Conservation (phyloP, 2,113 vertebrate genomes). For the Microtus ochrogaster region DNA sequence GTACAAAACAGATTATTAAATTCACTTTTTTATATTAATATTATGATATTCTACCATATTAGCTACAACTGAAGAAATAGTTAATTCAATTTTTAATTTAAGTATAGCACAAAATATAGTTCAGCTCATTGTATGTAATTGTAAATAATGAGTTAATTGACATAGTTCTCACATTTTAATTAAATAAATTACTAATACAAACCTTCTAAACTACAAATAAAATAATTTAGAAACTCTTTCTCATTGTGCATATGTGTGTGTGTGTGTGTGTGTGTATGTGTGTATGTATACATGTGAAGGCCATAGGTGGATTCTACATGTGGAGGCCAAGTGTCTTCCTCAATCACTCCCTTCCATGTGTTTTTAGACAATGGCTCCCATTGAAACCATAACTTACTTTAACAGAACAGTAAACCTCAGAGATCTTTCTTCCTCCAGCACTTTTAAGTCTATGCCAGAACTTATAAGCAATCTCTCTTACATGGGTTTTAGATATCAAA, state of each 20-base stretch:
- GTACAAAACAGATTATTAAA: background rate
- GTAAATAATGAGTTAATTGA: background rate
- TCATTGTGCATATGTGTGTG: background rate
- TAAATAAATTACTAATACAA: background rate
- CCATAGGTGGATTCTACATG: background rate
- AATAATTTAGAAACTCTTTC: background rate
- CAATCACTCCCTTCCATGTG: background rate
- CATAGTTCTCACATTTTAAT: background rate
- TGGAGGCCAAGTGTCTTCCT: no score
- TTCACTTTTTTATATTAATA: background rate
- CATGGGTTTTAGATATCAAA: background rate
- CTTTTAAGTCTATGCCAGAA: background rate
- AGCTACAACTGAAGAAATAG: background rate
- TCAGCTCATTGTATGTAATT: background rate
- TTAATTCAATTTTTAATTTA: background rate
- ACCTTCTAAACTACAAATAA: background rate
- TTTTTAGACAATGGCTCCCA: background rate
- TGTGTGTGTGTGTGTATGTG: background rate
- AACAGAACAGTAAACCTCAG: background rate
- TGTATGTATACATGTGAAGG: background rate
- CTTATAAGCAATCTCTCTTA: background rate
- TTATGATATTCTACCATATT: background rate
- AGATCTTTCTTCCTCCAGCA: background rate
- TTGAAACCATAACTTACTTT: background rate
- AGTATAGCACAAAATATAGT: background rate